Evolutionary conservation across 2,888 invertebrate genomes (phyloP), one percentile per base, ranked within the genome.

Genomic region (Sturmia bella): DNA sequence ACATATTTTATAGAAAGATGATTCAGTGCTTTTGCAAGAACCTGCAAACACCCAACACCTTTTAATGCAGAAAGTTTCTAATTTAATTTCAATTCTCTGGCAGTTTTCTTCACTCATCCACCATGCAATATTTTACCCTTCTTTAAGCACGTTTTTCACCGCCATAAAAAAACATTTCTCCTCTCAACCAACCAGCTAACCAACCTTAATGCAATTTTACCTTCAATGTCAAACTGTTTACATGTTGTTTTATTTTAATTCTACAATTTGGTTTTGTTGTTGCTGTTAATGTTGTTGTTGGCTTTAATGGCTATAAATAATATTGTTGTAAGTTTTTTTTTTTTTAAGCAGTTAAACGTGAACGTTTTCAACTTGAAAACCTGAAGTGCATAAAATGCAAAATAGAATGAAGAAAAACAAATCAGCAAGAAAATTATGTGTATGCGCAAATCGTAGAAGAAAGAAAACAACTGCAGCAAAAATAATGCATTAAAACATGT

Each of bases 291-390:
- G 79, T 48, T 54, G 61, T 48, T 54, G 61, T 50, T 64, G 57
- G 27, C 37, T 41, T 41, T 70, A 57, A 61, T 80, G 68, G 61
- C 59, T 50, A 52, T 61, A 70, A 77, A 70, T 77, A 63, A 63
- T 63, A 54, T 43, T 48, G 45, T 63, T 45, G n/a, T 9, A n/a
- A n/a, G n/a, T n/a, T n/a, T n/a, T 15, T 2, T 59, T 17, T 61
- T 59, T 61, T 24, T 72, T 66, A 75, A 75, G 75, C 80, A 75
- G 70, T 80, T 80, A 80, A 80, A 77, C 59, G 75, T 68, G 43
- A 63, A 63, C 48, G 27, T 77, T 70, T 70, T 66, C 39, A 64
- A 54, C 21, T 75, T 63, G 50, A 69, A 70, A 74, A 68, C 76
- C 19, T 78, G 24, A 68, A 61, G 70, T 45, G 70, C 19, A 27